Conservation (phyloP, 2,888 invertebrate genomes). For the Drosophila kambysellisi region DNA sequence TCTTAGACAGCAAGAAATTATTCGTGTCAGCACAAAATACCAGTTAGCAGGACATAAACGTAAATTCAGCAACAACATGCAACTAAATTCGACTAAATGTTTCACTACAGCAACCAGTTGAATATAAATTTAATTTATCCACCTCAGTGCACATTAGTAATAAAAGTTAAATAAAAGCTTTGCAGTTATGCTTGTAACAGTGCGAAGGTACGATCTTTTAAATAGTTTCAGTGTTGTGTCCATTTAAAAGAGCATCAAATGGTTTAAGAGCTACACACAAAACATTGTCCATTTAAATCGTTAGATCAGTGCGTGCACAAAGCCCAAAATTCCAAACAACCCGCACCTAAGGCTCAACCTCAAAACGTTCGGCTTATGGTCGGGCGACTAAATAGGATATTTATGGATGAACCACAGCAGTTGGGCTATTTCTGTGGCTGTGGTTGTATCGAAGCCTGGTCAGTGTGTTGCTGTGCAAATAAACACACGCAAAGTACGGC, state of each 20-base stretch:
- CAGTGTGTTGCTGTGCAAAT: slow-evolving; percentile 23
- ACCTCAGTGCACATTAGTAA: not conserved
- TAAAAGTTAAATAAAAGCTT: not conserved
- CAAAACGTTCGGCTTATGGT: slow-evolving; percentile 66
- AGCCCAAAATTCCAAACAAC: slow-evolving; percentile 41
- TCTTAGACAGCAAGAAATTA: slow-evolving; percentile 32
- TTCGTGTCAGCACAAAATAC: slow-evolving; percentile 54
- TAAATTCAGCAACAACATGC: slow-evolving; percentile 32
- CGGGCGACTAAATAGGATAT: slow-evolving; percentile 55
- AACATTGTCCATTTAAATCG: slow-evolving; percentile 16
- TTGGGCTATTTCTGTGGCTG: not conserved
- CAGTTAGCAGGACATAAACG: slow-evolving; percentile 47
- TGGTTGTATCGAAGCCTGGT: not conserved
- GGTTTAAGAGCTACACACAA: not conserved
- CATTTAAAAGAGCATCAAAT: slow-evolving; percentile 15
- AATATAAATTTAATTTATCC: slow-evolving; percentile 51
- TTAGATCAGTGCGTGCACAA: slow-evolving; percentile 19
- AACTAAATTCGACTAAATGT: slow-evolving; percentile 25
- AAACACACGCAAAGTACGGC: slow-evolving; percentile 58
- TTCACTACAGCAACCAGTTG: slow-evolving; percentile 66
- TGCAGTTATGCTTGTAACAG: not conserved
- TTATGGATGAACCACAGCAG: slow-evolving; percentile 66
- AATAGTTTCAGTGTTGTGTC: not conserved
- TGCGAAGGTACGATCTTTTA: not conserved
- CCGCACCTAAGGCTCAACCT: slow-evolving; percentile 42